Evolutionary conservation across 2,888 invertebrate species (phyloP), one percentile per base, ranked within the genome.

Genomic region (Nemotelus pantherinus): DNA sequence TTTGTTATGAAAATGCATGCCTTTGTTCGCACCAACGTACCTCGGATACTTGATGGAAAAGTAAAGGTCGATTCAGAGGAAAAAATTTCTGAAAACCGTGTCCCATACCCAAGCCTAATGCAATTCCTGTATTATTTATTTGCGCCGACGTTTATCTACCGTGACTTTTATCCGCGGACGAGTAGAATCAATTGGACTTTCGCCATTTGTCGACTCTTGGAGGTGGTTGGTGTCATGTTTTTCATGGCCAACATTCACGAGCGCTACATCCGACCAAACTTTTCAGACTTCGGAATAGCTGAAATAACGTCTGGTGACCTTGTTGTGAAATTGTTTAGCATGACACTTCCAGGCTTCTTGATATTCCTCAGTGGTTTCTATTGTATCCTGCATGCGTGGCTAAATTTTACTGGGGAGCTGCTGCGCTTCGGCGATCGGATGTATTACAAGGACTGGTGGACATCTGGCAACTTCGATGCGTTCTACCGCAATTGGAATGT

Each of bases 361-460:
- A 87, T 91, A 2, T 90, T 92, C 80, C 84, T 94, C 4, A 89
- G 91, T 83, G 91, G 91, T 2, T 96, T 96, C 88, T 97, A 94
- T 87, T 90, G 93, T 77, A 86, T 96, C 2, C 88, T 97, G 3
- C 97, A 97, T 83, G 91, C 93, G 2, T 96, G 96, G 95, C 89
- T 93, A 84, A 97, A 97, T 86, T 93, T 93, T n/a, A 94, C 93
- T 85, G 95, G 95, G 0, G 97, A 97, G 86, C 89, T 96, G 87
- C 86, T 96, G 78, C 90, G 89, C 79, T 97, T 97, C 86, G 93
- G 91, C 4, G 94, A 97, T 88, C 85, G 96, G 85, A 88, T 92
- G 88, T 92, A 94, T 89, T 91, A 95, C 83, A 90, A 90, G 87
- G 95, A 95, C 83, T 97, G 96, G 96, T 97, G 96, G 97, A 95